Evolutionary conservation across 2,888 invertebrate genomes (phyloP), one percentile per base, ranked within the genome.

Genomic region (Minunthozetes semirufus): DNA sequence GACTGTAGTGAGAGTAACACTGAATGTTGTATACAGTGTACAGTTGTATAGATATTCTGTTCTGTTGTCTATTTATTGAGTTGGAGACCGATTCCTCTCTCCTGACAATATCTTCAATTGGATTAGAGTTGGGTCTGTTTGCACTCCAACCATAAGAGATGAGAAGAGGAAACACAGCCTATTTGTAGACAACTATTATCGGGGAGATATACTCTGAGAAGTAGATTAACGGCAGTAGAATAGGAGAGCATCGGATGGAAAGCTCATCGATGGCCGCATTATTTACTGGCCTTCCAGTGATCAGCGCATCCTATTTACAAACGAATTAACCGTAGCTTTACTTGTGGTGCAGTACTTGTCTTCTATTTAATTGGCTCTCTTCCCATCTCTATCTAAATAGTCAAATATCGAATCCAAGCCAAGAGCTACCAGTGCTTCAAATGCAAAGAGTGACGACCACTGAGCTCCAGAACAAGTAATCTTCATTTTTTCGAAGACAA

Each of bases 401-500:
- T 53, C 19, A 53, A 22, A 53, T 53, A 53, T n/a, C 53, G 22
- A 53, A 19, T 5, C n/a, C n/a, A 1, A n/a, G 19, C 11, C 19
- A 53, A 53, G 6, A 22, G 53, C n/a, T 53, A 8, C 53, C 42
- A 42, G 42, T 42, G 22, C 53, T 13, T 1, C n/a, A n/a, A n/a
- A n/a, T n/a, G n/a, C n/a, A n/a, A n/a, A n/a, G n/a, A 53, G n/a
- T 19, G 53, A 19, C 53, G 53, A 19, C 6, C 53, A 61, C 61
- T 19, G 27, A 27, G 15, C 19, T 27, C 27, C 25, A 61, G 25
- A 25, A 25, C 61, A 61, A 61, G 61, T 61, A 61, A 61, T 61
- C 61, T 61, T 61, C 61, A 61, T 61, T 61, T 61, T 61, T 61
- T 61, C 25, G 19, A 11, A 61, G 61, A 61, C 61, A 61, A 61